Evolutionary conservation across 1,140 invertebrate genomes (phyloP), one percentile per base, ranked within the genome.

Genomic region (Drosophila kikkawai): DNA sequence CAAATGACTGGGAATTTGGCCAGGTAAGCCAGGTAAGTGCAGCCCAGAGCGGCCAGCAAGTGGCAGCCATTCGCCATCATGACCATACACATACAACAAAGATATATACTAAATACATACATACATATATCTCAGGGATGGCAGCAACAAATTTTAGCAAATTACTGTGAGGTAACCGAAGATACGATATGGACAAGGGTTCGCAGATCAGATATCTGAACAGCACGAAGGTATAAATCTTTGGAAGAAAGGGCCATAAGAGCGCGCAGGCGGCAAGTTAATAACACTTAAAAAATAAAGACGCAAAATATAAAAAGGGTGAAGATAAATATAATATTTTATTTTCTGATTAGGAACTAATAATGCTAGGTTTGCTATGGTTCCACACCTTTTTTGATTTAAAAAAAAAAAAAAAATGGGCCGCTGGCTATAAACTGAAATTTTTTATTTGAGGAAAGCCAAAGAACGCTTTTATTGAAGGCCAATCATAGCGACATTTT

Each of bases 1-100:
- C 66, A 73, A 70, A 73, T 70, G 66, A 70, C 69, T 70, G 69
- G 51, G 51, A 70, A 71, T 69, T 71, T 48, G 66, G 51, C 34
- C 39, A 70, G 66, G 65, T 36, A 57, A 48, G 44, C 41, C 68
- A 57, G 65, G 39, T 36, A 66, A 67, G 41, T 58, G 66, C 69
- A 69, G 50, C 47, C 64, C 58, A 47, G 57, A 63, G 32, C 64
- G 58, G 26, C 26, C 26, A 19, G 69, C 66, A 70, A 70, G 67
- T 68, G 67, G 66, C 53, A 44, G 36, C 19, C 53, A 60, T 22
- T 36, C 53, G 39, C 66, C 17, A 66, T 50, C 65, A 67, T 39
- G 65, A 15, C 42, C 36, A 48, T 26, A 39, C 34, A 22, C 17
- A 13, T 12, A 26, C 50, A 8, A 15, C 4, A 37, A 6, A 57